Evolutionary conservation across 2,888 invertebrate species (phyloP).

Genomic region (Aelia acuminata): DNA sequence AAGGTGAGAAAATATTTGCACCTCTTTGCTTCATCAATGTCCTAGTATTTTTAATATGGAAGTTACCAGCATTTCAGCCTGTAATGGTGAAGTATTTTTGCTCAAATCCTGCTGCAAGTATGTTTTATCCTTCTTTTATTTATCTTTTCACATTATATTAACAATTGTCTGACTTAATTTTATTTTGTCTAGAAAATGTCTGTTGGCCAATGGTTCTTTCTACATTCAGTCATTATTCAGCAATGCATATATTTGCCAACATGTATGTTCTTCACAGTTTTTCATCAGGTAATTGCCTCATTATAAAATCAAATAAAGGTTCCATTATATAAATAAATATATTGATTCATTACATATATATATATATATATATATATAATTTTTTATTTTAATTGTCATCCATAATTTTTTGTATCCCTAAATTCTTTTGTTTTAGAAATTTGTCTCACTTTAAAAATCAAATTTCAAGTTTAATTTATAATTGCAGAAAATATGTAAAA

Average conservation of each 20-base stretch:
- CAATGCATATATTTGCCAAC: conserved; percentile 90
- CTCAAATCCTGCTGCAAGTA: conserved; percentile 84
- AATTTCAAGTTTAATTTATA: too few relatives aligned
- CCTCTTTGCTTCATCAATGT: conserved; percentile 85
- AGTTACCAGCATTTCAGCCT: conserved; percentile 78
- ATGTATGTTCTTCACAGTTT: conserved; percentile 97
- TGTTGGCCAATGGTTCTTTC: conserved; percentile 93
- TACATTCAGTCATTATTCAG: conserved; percentile 93
- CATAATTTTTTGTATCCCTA: too few relatives aligned
- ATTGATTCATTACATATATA: too few relatives aligned
- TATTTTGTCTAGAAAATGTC: conserved; percentile 74
- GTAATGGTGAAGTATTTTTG: conserved; percentile 89
- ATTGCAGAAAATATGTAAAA: too few relatives aligned
- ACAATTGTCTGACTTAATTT: conserved; percentile 62
- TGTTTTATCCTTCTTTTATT: conserved; percentile 68
- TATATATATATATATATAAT: too few relatives aligned
- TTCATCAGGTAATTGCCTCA: conserved; percentile 71
- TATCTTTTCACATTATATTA: conserved; percentile 7
- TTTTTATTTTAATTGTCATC: too few relatives aligned
- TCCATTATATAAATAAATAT: too few relatives aligned
- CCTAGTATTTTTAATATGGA: conserved; percentile 87
- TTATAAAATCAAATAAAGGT: not conserved
- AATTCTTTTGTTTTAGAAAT: too few relatives aligned
- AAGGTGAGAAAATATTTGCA: conserved; percentile 84
- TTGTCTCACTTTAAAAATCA: too few relatives aligned